Base-by-base conservation (phyloP, 2,888 invertebrate species). In the Ennomos quercinarius region DNA sequence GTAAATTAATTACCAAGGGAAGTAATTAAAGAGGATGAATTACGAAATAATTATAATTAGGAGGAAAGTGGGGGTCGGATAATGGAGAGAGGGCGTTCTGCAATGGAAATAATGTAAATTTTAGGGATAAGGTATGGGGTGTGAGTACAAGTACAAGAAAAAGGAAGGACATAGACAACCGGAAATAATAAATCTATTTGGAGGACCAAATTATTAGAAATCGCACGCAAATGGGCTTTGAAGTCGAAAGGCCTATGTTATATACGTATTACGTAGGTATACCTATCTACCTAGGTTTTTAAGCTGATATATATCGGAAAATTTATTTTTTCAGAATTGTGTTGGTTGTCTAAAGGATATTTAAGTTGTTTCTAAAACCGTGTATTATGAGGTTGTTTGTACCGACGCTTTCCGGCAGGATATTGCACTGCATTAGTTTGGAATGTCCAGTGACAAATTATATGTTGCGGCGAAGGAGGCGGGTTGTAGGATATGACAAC, bases 11-110 rank as follows among this genome's bases (percentile, higher is more conserved):
- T 64, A 57, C 11, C 13, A 37, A 38, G 38, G 68, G 68, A 66
- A 66, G 63, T 52, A 63, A 66, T 68, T 63, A 58, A 59, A 42
- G 51, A 56, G 50, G 61, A 68, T 66, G 49, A 59, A 68, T 66
- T 52, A 63, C 57, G 43, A 58, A 54, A 64, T 68, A 52, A 68
- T 68, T 64, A 58, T 64, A 64, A 62, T 64, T 43, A 44, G 63
- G 49, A 38, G 40, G 61, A 57, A 48, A 50, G 41, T 45, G 35
- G 17, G 48, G 51, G 50, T 12, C 52, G 62, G 60, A 43, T 61
- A 50, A 62, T 51, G 61, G 46, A 64, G 52, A 54, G 39, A 13
- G 55, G 51, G 38, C 51, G 27, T 39, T 67, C 63, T 58, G 61
- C 58, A 44, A 61, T 63, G 57, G 44, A 53, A 56, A 63, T 51